These are phyloP conservation scores for Tupaia tana DNA, from an alignment of 2,113 vertebrate species.

Conservation along the genomic window DNA sequence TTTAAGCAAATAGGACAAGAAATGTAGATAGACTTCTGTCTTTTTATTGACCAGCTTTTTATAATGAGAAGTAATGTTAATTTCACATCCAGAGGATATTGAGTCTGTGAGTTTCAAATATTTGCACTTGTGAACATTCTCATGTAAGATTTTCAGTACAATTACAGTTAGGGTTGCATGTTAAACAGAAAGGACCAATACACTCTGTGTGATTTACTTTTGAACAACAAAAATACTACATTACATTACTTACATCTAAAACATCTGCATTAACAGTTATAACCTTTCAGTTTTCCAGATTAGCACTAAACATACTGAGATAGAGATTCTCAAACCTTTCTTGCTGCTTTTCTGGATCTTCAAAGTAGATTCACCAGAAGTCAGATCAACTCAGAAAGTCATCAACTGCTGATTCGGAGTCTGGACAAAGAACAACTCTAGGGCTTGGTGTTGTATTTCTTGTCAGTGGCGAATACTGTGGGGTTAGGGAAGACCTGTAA, in stretches of 20 bases:
- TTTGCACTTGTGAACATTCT: background rate
- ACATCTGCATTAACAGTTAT: background rate
- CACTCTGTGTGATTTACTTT: background rate
- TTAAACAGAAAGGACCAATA: background rate
- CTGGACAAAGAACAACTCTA: background rate
- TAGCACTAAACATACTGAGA: background rate
- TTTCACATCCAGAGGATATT: background rate
- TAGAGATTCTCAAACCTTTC: background rate
- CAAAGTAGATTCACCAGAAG: background rate
- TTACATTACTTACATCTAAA: background rate
- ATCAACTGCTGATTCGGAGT: background rate
- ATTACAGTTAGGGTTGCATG: background rate
- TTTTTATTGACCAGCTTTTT: background rate
- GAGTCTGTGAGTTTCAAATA: background rate
- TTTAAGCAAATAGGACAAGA: background rate
- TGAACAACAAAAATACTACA: background rate
- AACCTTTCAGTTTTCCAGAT: background rate
- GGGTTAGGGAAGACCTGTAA: background rate
- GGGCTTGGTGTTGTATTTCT: background rate
- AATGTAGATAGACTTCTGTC: background rate
- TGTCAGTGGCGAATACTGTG: background rate
- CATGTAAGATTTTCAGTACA: background rate
- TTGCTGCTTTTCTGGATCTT: background rate
- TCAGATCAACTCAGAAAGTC: background rate
- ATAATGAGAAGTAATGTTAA: background rate